A percentile compares a stretch with the other conserved stretches of the same genome.
phyloP scores from a whole-genome alignment of 2,888 invertebrate genomes.

The Idaea dimidiata region DNA sequence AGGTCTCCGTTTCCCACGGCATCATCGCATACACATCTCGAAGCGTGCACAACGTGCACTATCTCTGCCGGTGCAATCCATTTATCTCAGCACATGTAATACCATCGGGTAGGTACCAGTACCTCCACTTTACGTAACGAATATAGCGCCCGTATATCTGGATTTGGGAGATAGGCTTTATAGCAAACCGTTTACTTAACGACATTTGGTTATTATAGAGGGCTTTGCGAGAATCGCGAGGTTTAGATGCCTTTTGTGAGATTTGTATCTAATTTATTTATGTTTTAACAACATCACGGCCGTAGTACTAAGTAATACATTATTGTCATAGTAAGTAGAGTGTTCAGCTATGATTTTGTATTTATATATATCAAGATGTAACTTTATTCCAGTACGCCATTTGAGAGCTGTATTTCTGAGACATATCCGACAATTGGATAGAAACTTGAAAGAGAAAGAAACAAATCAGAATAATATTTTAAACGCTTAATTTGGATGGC shows the following conservation, averaged over 20 bases:
- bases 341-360: no score
- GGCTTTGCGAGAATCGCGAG: neutral
- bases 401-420: no score
- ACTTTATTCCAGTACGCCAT: no score
- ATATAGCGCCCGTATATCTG: neutral
- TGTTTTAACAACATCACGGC: neutral
- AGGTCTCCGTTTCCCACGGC: neutral
- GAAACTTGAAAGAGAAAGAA: no score
- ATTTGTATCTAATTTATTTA: neutral
- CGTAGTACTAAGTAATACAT: no score
- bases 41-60: neutral
- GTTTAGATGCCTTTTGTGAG: neutral
- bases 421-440: no score
- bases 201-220: neutral
- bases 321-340: no score
- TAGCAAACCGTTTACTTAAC: neutral
- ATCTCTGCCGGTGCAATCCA: neutral
- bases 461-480: no score
- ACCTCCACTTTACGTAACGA: neutral
- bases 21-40: neutral
- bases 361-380: no score
- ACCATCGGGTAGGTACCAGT: neutral
- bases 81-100: neutral
- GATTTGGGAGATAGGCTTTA: neutral
- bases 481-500: no score